Percentiles rank a stretch among this genome's conserved stretches.
Evolutionary conservation across 2,888 invertebrate genomes (phyloP).

Genomic region (Scrobipalpa costella): DNA sequence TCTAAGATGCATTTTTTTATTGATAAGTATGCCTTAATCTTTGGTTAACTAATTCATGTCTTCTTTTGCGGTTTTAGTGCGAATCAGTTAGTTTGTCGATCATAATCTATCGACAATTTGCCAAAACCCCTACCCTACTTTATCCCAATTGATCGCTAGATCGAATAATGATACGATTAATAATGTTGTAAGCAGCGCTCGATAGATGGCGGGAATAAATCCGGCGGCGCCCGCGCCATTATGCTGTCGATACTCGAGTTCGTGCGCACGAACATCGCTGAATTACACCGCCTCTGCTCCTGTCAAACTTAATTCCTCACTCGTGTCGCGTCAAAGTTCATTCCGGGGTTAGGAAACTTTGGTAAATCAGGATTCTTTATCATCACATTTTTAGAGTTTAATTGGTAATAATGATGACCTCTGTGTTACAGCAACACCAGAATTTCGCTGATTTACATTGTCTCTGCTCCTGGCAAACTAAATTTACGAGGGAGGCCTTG

Average conservation of each 20-base stretch:
- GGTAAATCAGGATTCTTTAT: no score
- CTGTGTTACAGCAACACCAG: no score
- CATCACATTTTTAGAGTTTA: no score
- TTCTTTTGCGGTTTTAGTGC: no score
- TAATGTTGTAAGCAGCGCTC: conserved; percentile 57
- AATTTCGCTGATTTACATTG: no score
- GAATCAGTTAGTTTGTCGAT: not conserved
- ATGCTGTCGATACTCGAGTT: conserved; percentile 75
- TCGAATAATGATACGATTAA: conserved; percentile 56
- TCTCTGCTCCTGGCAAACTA: no score
- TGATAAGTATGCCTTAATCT: no score
- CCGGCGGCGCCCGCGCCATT: conserved; percentile 61
- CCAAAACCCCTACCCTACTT: not conserved
- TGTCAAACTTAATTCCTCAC: conserved; percentile 76
- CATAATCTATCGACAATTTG: not conserved
- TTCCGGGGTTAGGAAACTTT: conserved; percentile 32
- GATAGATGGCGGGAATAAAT: conserved; percentile 56
- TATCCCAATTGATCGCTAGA: conserved; percentile 19
- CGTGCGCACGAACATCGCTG: conserved; percentile 78
- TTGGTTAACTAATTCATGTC: no score
- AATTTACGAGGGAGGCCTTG: no score
- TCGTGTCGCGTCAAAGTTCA: conserved; percentile 72
- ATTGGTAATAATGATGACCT: no score
- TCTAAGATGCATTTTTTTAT: no score
- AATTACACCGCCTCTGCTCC: conserved; percentile 64